Conservation (phyloP, 2,888 invertebrate species). For the Eucera pruinosa region DNA sequence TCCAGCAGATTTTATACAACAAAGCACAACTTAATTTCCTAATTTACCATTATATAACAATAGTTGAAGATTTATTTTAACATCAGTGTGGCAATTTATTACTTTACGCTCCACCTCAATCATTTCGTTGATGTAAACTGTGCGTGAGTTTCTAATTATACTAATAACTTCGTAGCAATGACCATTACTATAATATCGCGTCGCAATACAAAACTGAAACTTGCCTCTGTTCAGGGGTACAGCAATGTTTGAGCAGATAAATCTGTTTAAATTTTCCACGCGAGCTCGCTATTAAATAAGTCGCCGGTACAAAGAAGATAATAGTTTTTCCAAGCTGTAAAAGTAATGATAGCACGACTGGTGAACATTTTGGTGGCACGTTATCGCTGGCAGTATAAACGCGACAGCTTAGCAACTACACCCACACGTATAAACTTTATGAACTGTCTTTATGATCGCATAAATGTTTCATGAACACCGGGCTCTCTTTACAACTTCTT, state of each 20-base stretch:
- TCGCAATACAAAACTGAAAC: too few species aligned
- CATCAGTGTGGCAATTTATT: too few species aligned
- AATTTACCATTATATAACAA: too few species aligned
- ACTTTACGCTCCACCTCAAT: too few species aligned
- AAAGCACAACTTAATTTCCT: too few species aligned
- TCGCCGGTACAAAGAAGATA: constrained; percentile 20
- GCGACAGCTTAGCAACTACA: constrained; percentile 66
- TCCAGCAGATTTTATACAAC: too few species aligned
- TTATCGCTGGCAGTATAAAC: constrained; percentile 50
- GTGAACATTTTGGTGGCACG: constrained; percentile 62
- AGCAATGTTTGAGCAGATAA: not conserved
- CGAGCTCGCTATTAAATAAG: constrained; percentile 23
- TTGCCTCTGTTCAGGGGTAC: too few species aligned
- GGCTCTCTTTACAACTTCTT: constrained; percentile 60
- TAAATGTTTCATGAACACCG: constrained; percentile 74
- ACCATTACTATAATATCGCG: too few species aligned
- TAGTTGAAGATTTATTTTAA: too few species aligned
- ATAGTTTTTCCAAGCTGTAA: constrained; percentile 67
- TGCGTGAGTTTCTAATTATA: too few species aligned
- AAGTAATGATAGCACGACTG: constrained; percentile 58
- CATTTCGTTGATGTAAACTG: too few species aligned
- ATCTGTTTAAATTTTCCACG: constrained; percentile 2
- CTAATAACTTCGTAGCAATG: too few species aligned
- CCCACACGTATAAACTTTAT: constrained; percentile 69
- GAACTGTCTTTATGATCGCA: constrained; percentile 73